Base-by-base conservation (phyloP, 2,888 invertebrate species). In the Hydrotaea cyrtoneurina region DNA sequence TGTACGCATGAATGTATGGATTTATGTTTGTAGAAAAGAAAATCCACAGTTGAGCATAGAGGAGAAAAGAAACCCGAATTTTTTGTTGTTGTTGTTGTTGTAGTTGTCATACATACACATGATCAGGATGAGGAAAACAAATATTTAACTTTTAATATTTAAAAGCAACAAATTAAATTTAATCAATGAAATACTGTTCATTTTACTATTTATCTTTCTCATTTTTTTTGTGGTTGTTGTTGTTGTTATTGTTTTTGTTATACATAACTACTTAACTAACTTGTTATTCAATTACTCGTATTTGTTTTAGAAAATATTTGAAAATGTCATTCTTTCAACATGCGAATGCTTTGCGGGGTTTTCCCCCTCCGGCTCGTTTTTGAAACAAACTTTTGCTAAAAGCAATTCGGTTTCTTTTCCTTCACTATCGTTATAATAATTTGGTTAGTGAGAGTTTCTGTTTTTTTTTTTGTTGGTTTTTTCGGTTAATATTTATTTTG, bases 301-400 rank as follows among this genome's bases (percentile, higher is more conserved):
- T 69, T 39, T 69, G 21, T 69, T 66, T 69, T 76, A 81, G 76
- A 85, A 84, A 84, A 76, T 69, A 26, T 73, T 81, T 69, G 13
- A 26, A 55, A 74, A 59, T 66, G 43, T 23, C 23, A 2, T 19
- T 62, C 31, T 31, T 76, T 64, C 39, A 53, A 64, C 71, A 80
- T 62, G 57, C 31, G 19, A n/a, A n/a, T n/a, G n/a, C n/a, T n/a
- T n/a, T n/a, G n/a, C n/a, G n/a, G n/a, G n/a, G n/a, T n/a, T n/a
- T n/a, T n/a, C n/a, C n/a, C n/a, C n/a, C n/a, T n/a, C n/a, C n/a
- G n/a, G n/a, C n/a, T n/a, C n/a, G 69, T 43, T 69, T 69, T 69
- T 46, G 21, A 69, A 69, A 69, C 69, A 69, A 23, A 19, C 31
- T 43, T 43, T 66, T 43, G 4, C n/a, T 69, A 23, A 43, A n/a